Evolutionary conservation across 2,888 invertebrate species (phyloP).

Genomic region (Luperina nickerlii): DNA sequence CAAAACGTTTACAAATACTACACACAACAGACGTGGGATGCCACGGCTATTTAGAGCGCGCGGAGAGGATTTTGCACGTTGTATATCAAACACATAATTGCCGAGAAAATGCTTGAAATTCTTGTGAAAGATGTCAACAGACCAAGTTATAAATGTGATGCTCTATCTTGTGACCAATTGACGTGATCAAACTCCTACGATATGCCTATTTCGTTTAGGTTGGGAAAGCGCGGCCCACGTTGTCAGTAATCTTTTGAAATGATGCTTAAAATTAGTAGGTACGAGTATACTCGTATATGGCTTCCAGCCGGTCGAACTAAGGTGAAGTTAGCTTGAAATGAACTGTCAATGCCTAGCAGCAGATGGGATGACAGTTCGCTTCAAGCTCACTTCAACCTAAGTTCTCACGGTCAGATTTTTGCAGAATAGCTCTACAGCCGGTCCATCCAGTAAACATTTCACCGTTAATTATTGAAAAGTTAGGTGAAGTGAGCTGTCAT

Average conservation of each 20-base stretch:
- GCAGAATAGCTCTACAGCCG: too few species aligned
- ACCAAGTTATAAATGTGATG: neutral
- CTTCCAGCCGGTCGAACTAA: neutral
- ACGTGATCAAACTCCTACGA: neutral
- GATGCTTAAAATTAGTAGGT: neutral
- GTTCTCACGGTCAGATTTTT: neutral
- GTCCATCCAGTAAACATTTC: too few species aligned
- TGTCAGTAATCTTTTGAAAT: neutral
- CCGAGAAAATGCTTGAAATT: neutral
- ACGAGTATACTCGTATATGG: too few species aligned
- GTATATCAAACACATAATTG: constrained; percentile 12
- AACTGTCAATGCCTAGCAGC: too few species aligned
- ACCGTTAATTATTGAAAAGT: too few species aligned
- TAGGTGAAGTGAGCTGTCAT: too few species aligned
- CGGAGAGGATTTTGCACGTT: constrained; percentile 6
- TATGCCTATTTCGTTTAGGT: neutral
- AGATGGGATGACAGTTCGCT: neutral
- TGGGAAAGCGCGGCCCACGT: neutral
- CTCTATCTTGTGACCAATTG: neutral
- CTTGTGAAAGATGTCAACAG: constrained; percentile 1
- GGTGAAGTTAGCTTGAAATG: neutral
- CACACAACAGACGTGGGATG: constrained; percentile 28
- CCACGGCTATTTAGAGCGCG: constrained; percentile 27
- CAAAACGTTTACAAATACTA: constrained; percentile 28
- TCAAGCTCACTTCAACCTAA: neutral